Base-by-base conservation (phyloP, 2,797 vertebrate genomes). In the Takifugu rubripes region DNA sequence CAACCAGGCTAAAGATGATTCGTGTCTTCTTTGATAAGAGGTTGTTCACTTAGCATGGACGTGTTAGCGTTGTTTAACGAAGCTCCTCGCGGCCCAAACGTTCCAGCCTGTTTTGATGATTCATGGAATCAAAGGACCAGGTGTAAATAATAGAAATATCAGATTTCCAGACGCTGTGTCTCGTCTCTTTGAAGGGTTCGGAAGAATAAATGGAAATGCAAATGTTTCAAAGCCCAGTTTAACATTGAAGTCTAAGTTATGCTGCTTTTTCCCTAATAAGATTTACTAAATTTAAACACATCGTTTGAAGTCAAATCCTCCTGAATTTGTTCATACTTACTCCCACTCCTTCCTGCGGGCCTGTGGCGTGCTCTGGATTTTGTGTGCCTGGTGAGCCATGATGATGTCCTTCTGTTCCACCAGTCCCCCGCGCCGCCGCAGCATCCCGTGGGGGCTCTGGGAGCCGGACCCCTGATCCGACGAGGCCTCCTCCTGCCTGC, bases 291-390 rank as follows among this genome's bases (percentile, higher is more conserved):
- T 73, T 70, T 72, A 77, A 61, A 72, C 49, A 16, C 63, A 44
- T 44, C 69, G 66, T 74, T 81, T 62, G 12, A 70, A 82, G 78
- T 80, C 49, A 50, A 74, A 66, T 73, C 74, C 61, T 64, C 66
- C 52, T 21, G n/a, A n/a, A n/a, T 2, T 9, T 21, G 44, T 78
- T 77, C 69, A 49, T 92, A 94, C 93, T 94, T 57, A 94, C 93
- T 94, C 93, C 93, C 93, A 94, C 78, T 93, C 92, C 68, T 94
- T 94, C 74, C 93, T 87, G 63, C 86, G 88, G 66, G 93, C 93
- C 81, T 93, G 93, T 0, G 93, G 93, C 10, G 93, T 94, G 85
- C 90, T 93, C 82, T 93, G 92, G 63, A 92, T 91, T 84, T 94
- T 94, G 82, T 94, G 93, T 0, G 93, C 91, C 82, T 94, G 91